Conservation (phyloP, 2,888 invertebrate genomes). For the Ennomos quercinarius region DNA sequence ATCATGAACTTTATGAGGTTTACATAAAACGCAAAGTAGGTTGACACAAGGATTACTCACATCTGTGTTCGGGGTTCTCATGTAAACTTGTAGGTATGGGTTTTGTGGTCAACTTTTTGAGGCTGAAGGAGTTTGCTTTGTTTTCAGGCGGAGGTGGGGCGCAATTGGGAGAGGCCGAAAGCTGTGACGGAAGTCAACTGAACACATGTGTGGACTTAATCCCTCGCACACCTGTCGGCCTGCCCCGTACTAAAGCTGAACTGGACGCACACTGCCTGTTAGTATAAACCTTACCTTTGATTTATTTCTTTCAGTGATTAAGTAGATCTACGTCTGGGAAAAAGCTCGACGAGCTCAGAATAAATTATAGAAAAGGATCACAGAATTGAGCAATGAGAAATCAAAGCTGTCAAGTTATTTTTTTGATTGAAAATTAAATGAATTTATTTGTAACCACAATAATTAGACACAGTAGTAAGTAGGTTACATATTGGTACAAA, state of each 20-base stretch:
- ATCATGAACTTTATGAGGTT: slow-evolving; percentile 13
- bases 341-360: no score
- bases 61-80: slow-evolving; percentile 10
- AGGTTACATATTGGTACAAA: no score
- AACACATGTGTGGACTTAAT: slow-evolving; percentile 65
- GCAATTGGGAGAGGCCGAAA: slow-evolving; percentile 64
- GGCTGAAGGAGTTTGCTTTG: slow-evolving; percentile 21
- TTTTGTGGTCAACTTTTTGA: slow-evolving; percentile 23
- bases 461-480: no score
- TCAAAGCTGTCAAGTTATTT: no score
- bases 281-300: slow-evolving; percentile 39
- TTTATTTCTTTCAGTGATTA: neutral
- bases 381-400: no score
- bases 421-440: no score
- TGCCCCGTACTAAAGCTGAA: slow-evolving; percentile 69
- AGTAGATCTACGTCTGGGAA: no score
- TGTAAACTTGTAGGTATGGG: slow-evolving; percentile 7
- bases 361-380: no score
- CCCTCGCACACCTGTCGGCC: slow-evolving; percentile 70
- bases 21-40: slow-evolving; percentile 19
- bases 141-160: slow-evolving; percentile 65
- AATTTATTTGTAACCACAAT: no score
- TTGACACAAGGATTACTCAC: slow-evolving; percentile 4
- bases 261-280: slow-evolving; percentile 74
- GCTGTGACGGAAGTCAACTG: slow-evolving; percentile 66